phyloP scores from a whole-genome alignment of 2,888 invertebrate genomes.

The Agriopis aurantiaria region DNA sequence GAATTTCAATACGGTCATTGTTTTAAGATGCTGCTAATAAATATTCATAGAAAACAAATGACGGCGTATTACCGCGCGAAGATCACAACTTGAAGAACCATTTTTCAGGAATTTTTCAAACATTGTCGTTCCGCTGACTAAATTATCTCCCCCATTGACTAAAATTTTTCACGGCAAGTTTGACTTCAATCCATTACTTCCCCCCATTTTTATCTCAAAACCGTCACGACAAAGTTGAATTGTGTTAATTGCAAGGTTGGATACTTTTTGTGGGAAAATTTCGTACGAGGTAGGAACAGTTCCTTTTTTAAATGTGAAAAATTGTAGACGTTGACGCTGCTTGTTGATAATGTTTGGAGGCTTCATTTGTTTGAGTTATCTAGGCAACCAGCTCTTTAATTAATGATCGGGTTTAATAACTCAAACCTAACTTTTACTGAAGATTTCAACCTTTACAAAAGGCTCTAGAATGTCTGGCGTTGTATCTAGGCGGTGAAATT shows the following conservation, averaged over 20 bases:
- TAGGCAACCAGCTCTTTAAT: constrained; percentile 32
- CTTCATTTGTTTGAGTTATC: constrained; percentile 44
- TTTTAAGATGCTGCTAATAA: constrained; percentile 74
- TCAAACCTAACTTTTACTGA: constrained; percentile 25
- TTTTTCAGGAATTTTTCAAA: constrained; percentile 80
- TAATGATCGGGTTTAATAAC: constrained; percentile 36
- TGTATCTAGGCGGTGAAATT: neutral
- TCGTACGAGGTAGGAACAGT: constrained; percentile 57
- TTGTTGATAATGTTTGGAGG: constrained; percentile 44
- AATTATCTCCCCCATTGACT: constrained; percentile 84
- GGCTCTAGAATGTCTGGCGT: neutral
- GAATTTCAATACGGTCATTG: constrained; percentile 71
- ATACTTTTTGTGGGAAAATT: constrained; percentile 68
- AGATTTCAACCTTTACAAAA: constrained; percentile 4
- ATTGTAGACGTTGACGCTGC: constrained; percentile 46
- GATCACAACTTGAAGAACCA: constrained; percentile 58
- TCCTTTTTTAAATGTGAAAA: constrained; percentile 54
- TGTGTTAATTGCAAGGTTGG: constrained; percentile 77
- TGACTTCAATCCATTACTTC: constrained; percentile 83
- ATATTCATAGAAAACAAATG: constrained; percentile 81
- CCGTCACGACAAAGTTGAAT: constrained; percentile 73
- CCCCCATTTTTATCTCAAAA: constrained; percentile 75
- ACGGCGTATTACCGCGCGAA: constrained; percentile 67
- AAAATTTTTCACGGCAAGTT: constrained; percentile 83
- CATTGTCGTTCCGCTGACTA: constrained; percentile 70